Evolutionary conservation across 2,888 invertebrate species (phyloP), one percentile per base, ranked within the genome.

Genomic region (Harmothoe impar): DNA sequence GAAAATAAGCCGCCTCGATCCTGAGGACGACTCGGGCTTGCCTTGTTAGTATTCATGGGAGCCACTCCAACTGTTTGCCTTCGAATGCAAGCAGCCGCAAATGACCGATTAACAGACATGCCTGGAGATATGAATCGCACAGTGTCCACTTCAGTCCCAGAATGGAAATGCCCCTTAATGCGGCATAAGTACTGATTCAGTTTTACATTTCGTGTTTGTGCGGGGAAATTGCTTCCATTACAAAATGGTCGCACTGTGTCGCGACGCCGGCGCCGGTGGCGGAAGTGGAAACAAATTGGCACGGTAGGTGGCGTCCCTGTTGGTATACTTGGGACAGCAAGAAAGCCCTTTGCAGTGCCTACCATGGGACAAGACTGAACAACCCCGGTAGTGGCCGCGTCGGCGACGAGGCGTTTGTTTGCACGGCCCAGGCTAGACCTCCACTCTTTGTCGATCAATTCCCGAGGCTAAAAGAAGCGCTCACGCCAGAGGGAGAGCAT

Each of bases 91-190:
- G 35, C 81, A 10, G 35, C 35, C 81, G 23, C 43, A 81, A 81
- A 81, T 81, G 81, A 81, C 35, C 81, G 81, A 81, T 81, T 81
- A 81, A 81, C n/a, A 81, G 81, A 81, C 81, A 35, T 43, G 81
- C 81, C 81, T 33, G 35, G 43, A 81, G 81, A 81, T 81, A 81
- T 81, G 81, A 81, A 81, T 33, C 81, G 81, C 23, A 0, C 81
- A 81, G 43, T 81, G 81, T 81, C 81, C 81, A 81, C 81, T 81
- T 20, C 35, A 43, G 81, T 0, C 35, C 15, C 12, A 3, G 81
- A 33, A 81, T 35, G 33, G 43, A 20, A 81, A 81, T 33, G 35
- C 10, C 35, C 35, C 81, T 10, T 81, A 81, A 81, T 43, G 81
- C 23, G 81, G 81, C 15, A 20, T 81, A 81, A 81, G 81, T 81